phyloP scores from a whole-genome alignment of 2,113 vertebrate species.

The Emydocephalus ijimae region DNA sequence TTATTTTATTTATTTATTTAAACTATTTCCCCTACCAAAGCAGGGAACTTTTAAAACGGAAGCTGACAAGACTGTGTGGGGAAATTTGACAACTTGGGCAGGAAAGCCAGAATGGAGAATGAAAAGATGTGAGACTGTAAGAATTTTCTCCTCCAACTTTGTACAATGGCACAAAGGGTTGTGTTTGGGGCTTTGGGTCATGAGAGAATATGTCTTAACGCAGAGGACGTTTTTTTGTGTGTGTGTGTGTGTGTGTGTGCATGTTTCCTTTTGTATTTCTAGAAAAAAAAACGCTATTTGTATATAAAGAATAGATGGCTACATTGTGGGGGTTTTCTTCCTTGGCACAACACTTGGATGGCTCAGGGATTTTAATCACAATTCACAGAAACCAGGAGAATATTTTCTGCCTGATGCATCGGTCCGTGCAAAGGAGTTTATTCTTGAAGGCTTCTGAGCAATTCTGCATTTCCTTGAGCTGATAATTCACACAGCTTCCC shows the following conservation, averaged over 20 bases:
- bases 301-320: constrained; percentile 8
- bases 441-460: background rate
- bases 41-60: background rate
- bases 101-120: background rate
- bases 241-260: background rate
- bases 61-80: background rate
- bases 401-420: background rate
- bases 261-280: constrained; percentile 2
- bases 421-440: background rate
- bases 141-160: background rate
- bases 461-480: background rate
- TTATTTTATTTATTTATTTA: too few species aligned
- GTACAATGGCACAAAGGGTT: too few species aligned
- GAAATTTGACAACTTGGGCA: background rate
- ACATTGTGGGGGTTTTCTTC: background rate
- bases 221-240: background rate
- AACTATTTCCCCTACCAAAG: too few species aligned
- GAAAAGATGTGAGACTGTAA: background rate
- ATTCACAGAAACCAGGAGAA: background rate
- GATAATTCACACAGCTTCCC: background rate
- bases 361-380: background rate
- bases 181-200: background rate
- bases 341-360: background rate
- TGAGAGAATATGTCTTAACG: background rate
- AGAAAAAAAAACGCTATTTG: background rate